Base-by-base conservation (phyloP, 1,140 invertebrate genomes). In the Drosophila nikananu region DNA sequence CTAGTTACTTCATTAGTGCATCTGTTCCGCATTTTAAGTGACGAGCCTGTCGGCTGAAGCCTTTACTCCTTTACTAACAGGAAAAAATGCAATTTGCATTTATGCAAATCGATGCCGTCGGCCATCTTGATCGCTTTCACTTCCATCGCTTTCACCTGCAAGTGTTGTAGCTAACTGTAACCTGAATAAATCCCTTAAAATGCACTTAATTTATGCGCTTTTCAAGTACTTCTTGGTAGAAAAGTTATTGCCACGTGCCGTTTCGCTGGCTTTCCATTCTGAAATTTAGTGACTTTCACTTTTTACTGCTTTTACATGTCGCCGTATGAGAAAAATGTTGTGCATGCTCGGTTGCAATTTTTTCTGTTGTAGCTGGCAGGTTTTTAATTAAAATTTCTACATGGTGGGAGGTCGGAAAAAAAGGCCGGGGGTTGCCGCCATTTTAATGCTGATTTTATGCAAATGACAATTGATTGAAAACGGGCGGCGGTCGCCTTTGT, bases 401-500 rank as follows among this genome's bases (percentile, higher is more conserved):
- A 32, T 48, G 17, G 32, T 61, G 27, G 32, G 46, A 19, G 57
- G 46, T 57, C 17, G 49, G 39, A 25, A 65, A 52, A 52, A 63
- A 39, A 58, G 60, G 41, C 30, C 51, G 52, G 66, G 54, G 66
- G 42, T 48, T 41, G 77, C 65, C 49, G 81, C 49, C 81, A 61
- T 76, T 83, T 81, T 81, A 68, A 84, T 84, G 81, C 73, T 81
- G 81, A 84, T 84, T 84, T 84, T 84, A 84, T 84, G 82, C 82
- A 84, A 84, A 84, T 84, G 82, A 77, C 82, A 84, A 84, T 84
- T 84, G 82, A 84, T 84, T 84, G 81, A 81, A 84, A 84, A 68
- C 66, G 65, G 46, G 39, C 54, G 46, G 35, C 55, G 27, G 42
- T 41, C 48, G 46, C 25, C 25, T 39, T 57, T 68, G 44, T 59